phyloP scores from a whole-genome alignment of 2,797 vertebrate species.

The Argentina silus region DNA sequence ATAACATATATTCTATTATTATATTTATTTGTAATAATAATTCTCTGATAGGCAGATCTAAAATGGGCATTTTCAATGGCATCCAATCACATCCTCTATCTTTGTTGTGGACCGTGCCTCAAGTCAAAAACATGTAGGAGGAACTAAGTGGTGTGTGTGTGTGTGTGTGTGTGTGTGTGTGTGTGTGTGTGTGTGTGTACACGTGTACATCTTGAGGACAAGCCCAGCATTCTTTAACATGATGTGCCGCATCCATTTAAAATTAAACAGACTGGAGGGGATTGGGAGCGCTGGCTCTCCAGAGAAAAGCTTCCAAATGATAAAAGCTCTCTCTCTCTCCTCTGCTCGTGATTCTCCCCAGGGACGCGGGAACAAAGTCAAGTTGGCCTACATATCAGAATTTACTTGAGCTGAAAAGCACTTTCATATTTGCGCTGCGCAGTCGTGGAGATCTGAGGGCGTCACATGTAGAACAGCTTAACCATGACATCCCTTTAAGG shows the following conservation, averaged over 20 bases:
- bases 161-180: too few relatives aligned
- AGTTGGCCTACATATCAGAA: constrained; percentile 7
- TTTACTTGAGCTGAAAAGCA: constrained; percentile 15
- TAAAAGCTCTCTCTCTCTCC: background rate
- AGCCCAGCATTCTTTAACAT: background rate
- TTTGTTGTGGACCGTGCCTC: too few relatives aligned
- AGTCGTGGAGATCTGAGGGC: constrained; percentile 17
- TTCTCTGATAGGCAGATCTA: too few relatives aligned
- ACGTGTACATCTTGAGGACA: background rate
- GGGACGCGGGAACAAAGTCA: background rate
- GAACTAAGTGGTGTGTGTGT: too few relatives aligned
- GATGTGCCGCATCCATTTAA: background rate
- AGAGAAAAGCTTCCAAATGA: background rate
- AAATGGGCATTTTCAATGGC: too few relatives aligned
- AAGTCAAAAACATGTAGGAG: too few relatives aligned
- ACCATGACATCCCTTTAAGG: constrained; percentile 49
- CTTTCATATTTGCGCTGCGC: constrained; percentile 19
- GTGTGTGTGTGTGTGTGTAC: too few relatives aligned
- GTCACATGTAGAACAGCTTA: constrained; percentile 24
- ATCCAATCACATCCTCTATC: too few relatives aligned
- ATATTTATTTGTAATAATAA: too few relatives aligned
- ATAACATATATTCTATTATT: too few relatives aligned
- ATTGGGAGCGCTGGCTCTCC: background rate
- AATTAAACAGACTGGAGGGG: background rate
- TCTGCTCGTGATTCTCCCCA: background rate